Base-by-base conservation (phyloP, 2,888 invertebrate species). In the Glomeris marginata region DNA sequence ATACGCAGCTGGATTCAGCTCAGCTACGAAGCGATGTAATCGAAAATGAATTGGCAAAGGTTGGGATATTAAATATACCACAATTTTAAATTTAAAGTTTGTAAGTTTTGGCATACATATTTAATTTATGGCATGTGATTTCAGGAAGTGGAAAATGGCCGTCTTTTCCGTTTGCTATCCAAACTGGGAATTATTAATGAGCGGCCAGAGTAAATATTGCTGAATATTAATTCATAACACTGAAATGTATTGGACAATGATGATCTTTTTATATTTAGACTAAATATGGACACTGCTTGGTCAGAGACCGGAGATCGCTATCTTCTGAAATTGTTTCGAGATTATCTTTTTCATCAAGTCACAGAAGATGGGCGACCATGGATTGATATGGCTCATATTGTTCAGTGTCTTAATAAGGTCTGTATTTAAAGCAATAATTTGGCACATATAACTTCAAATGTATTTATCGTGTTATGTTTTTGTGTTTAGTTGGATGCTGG, bases 241-340 rank as follows among this genome's bases (percentile, higher is more conserved):
- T 38, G 2, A n/a, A 11, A 16, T 8, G 18, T 3, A 5, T 38
- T 38, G 2, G 38, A 38, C 8, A 38, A 38, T 38, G 15, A 3
- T 38, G 3, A 5, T 38, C 4, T 42, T 41, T 22, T 28, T 37
- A 38, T n/a, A 6, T 44, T 18, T 62, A 88, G 88, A 66, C 76
- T 91, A 62, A 87, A 88, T 66, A 71, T 90, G 76, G 95, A 97
- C 68, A 77, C 83, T 11, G 77, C 85, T 13, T 98, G 98, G 97
- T 82, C 92, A 35, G 98, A 98, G 71, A 97, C 95, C 20, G 97
- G 95, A 18, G 92, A 97, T 71, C 79, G 97, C 48, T 98, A 97
- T 71, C 85, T 98, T 84, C 73, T 98, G 70, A 97, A 97, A 72
- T 72, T 98, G 65, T 98, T 95, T 74, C 77, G 97, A 54, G 97